Evolutionary conservation across 2,888 invertebrate genomes (phyloP), one percentile per base, ranked within the genome.

Genomic region (Mantis religiosa): DNA sequence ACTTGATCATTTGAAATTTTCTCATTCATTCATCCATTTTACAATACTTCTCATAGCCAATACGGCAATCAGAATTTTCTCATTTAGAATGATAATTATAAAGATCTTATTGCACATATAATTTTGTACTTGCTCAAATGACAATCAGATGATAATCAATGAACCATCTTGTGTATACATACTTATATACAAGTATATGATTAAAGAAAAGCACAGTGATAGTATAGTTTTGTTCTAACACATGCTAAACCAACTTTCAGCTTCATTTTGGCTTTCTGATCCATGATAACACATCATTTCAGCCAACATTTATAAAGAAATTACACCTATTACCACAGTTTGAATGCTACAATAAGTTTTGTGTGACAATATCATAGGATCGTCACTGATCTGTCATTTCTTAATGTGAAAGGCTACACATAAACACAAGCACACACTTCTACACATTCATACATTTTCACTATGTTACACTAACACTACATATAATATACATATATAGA

Each of bases 381-480:
- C 71, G 25, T 47, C 86, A 81, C 54, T 81, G 9, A 28, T 47
- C n/a, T 82, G 82, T 87, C 82, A 87, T 87, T 82, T 71, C 54
- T 71, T 71, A 71, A 15, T n/a, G 81, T n/a, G 82, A 82, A n/a
- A 34, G 82, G 82, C 87, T 87, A 87, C 87, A 82, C 81, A 71
- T 54, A 86, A 28, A 81, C 81, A 86, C 87, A 87, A 87, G 82
- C 34, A 87, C 34, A 87, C 87, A 82, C 30, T 54, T 25, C 81
- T 87, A 87, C 14, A 87, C 87, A 87, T 71, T 87, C 87, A 82
- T 34, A 87, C 87, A 82, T 27, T 71, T 71, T 82, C 87, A 82
- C 87, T 87, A 34, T n/a, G 87, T 41, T 87, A 82, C 82, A 82
- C 87, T 87, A 87, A 85, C 71, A 41, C 54, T 71, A 71, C 20